A percentile compares a stretch with the other conserved stretches of the same genome.
Conservation (phyloP, 2,113 vertebrate genomes). For the Corydoras maculifer region DNA sequence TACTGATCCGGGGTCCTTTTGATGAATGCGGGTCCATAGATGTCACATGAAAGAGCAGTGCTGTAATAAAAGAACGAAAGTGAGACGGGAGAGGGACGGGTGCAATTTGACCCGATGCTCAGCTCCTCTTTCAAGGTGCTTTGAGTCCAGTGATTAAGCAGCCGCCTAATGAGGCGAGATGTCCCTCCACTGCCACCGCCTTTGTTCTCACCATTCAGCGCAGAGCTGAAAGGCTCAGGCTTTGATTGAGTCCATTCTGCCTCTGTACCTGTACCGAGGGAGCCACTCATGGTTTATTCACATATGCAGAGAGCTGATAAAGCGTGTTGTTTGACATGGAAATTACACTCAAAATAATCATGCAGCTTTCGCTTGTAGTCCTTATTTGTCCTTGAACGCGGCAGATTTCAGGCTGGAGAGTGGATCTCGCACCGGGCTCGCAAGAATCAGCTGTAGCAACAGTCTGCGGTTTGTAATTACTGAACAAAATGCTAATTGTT, state of each 20-base stretch:
- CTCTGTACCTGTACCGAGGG: constrained; percentile 32
- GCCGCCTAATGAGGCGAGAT: constrained; percentile 40
- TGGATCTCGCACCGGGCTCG: neutral
- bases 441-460: constrained; percentile 6
- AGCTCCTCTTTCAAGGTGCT: constrained; percentile 31
- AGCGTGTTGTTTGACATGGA: constrained; percentile 39
- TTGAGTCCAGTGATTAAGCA: constrained; percentile 43
- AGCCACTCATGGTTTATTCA: constrained; percentile 37
- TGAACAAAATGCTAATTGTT: too few relatives aligned
- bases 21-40: constrained; percentile 16
- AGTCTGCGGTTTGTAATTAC: too few relatives aligned
- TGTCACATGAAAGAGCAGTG: constrained; percentile 34
- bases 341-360: constrained; percentile 25
- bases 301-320: constrained; percentile 22
- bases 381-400: constrained; percentile 6
- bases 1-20: constrained; percentile 6
- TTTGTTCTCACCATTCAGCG: constrained; percentile 43
- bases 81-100: constrained; percentile 28
- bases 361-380: constrained; percentile 8
- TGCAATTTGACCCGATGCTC: constrained; percentile 32
- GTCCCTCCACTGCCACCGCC: constrained; percentile 21
- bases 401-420: neutral
- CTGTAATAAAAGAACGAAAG: constrained; percentile 26
- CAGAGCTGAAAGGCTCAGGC: constrained; percentile 36
- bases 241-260: constrained; percentile 33